phyloP scores from a whole-genome alignment of 1,140 invertebrate genomes.

The Eubasilissa regina region DNA sequence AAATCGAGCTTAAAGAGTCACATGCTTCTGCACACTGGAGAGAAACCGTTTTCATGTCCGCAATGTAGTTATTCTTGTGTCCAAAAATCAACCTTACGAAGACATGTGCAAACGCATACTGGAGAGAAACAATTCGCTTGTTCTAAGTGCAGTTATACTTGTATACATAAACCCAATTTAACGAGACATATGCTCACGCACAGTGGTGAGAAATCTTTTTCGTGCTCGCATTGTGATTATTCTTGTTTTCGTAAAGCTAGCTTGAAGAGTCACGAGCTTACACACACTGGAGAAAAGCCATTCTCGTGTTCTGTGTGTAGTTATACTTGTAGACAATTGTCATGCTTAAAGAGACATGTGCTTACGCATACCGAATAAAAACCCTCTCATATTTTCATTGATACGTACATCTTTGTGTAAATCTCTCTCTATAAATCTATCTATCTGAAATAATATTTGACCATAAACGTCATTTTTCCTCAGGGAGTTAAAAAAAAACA shows the following conservation, averaged over 20 bases:
- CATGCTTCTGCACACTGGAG: not conserved
- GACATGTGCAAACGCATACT: not conserved
- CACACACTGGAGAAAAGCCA: not conserved
- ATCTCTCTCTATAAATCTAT: no score
- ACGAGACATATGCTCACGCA: not conserved
- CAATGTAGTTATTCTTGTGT: not conserved
- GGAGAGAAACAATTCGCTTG: not conserved
- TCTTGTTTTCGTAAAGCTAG: not conserved
- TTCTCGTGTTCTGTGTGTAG: not conserved
- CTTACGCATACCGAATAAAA: not conserved
- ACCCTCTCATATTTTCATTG: no score
- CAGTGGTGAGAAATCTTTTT: not conserved
- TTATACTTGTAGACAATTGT: not conserved
- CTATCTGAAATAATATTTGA: no score
- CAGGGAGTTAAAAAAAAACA: no score
- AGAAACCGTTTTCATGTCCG: not conserved
- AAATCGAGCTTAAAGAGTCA: slow-evolving; percentile 13
- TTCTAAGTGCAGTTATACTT: not conserved
- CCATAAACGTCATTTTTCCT: no score
- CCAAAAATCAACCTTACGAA: not conserved
- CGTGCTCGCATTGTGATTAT: not conserved
- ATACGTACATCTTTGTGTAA: no score
- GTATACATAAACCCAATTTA: not conserved
- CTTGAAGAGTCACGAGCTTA: not conserved
- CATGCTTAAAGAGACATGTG: not conserved